Evolutionary conservation across 2,113 vertebrate genomes (phyloP).

Genomic region (Octodon degus): DNA sequence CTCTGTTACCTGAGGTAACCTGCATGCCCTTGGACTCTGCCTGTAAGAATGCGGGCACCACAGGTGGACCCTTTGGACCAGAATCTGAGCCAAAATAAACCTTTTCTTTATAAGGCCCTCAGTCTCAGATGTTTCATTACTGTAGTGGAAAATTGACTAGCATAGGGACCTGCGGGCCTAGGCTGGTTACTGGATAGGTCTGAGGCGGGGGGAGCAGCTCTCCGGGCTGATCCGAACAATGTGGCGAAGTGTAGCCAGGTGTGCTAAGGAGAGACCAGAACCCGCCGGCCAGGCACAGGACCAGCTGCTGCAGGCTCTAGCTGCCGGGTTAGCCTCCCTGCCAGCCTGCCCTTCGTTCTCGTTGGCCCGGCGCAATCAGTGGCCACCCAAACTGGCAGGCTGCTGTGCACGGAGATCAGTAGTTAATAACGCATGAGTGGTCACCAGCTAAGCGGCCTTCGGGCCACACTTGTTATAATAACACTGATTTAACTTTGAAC

Average conservation of each 20-base stretch:
- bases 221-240: not conserved
- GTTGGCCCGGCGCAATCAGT: not conserved
- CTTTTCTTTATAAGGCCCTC: not conserved
- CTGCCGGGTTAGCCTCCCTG: not conserved
- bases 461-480: not conserved
- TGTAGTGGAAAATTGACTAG: not conserved
- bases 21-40: not conserved
- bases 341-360: not conserved
- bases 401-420: accelerated
- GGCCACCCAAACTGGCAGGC: not conserved
- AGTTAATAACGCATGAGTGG: not conserved
- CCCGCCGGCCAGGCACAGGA: not conserved
- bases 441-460: not conserved
- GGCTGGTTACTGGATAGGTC: not conserved
- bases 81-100: not conserved
- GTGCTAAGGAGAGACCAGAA: not conserved
- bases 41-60: not conserved
- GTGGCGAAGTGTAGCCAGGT: not conserved
- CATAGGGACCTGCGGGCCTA: not conserved
- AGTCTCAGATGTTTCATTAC: not conserved
- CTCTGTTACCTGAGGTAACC: too few species aligned
- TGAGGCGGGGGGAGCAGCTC: not conserved
- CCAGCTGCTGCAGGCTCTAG: not conserved
- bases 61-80: not conserved
- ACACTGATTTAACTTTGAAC: not conserved